Evolutionary conservation across 2,797 vertebrate species (phyloP).

Genomic region (Mormyrops attenuatus): DNA sequence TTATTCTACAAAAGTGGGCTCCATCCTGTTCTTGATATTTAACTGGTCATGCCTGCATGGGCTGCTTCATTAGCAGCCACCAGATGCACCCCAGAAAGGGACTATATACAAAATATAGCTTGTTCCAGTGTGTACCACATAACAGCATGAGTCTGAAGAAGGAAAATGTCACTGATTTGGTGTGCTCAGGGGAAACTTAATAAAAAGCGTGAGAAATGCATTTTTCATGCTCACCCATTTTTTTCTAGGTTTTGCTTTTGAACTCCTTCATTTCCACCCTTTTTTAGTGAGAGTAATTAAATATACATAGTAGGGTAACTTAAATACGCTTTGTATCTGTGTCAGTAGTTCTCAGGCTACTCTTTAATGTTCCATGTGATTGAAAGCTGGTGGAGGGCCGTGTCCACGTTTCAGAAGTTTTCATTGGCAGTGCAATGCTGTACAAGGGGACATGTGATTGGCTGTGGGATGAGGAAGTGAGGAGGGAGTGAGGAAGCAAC

Average conservation of each 20-base stretch:
- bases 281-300: not conserved
- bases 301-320: not conserved
- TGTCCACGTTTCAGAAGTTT: not conserved
- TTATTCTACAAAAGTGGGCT: not conserved
- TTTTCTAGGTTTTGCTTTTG: not conserved
- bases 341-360: not conserved
- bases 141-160: not conserved
- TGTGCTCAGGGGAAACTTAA: not conserved
- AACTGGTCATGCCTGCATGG: not conserved
- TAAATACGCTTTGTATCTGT: constrained; percentile 1
- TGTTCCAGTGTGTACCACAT: not conserved
- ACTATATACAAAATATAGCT: not conserved
- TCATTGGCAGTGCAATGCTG: not conserved
- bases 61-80: not conserved
- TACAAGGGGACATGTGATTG: not conserved
- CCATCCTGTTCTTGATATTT: constrained; percentile 4
- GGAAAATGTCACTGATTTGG: not conserved
- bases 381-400: not conserved
- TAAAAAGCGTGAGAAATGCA: not conserved
- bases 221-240: not conserved
- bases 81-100: not conserved
- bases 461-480: not conserved
- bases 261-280: not conserved
- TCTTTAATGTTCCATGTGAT: not conserved
- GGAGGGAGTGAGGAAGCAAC: not conserved